phyloP scores from a whole-genome alignment of 53 echinoderm and acorn worm species.

The Mesocentrotus franciscanus region DNA sequence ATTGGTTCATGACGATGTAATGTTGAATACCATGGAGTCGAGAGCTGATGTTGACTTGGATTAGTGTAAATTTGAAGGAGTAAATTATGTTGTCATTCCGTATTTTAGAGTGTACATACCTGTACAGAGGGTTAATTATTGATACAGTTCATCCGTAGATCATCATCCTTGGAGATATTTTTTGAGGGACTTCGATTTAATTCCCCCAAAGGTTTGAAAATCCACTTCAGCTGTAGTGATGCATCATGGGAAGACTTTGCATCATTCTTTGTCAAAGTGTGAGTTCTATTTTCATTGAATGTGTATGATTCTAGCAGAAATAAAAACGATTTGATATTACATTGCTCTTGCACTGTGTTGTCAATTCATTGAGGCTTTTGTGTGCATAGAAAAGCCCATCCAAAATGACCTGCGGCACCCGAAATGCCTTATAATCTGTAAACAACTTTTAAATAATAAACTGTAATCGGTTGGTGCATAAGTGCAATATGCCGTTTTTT shows the following conservation, averaged over 20 bases:
- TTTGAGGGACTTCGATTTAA: background rate
- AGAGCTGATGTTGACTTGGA: slow-evolving; percentile 1
- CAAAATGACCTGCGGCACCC: too few species aligned
- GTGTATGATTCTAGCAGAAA: slow-evolving; percentile 19
- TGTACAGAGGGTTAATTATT: background rate
- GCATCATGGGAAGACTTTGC: background rate
- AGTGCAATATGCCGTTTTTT: too few species aligned
- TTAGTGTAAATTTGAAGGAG: slow-evolving; percentile 30
- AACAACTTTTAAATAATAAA: too few species aligned
- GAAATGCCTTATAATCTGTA: too few species aligned
- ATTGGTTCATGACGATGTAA: background rate
- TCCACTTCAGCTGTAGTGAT: background rate
- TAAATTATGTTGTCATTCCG: slow-evolving; percentile 42
- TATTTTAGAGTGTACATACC: slow-evolving; percentile 31
- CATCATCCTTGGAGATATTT: background rate
- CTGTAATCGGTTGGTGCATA: too few species aligned
- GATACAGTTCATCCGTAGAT: background rate
- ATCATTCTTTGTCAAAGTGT: slow-evolving; percentile 35
- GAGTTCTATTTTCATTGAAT: slow-evolving; percentile 44
- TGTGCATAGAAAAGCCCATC: background rate
- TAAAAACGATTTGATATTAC: slow-evolving; percentile 29
- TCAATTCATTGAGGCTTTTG: background rate
- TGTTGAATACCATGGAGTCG: background rate
- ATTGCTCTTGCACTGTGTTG: background rate
- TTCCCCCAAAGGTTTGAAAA: background rate